Evolutionary conservation across 92 coral and sea anemone genomes (phyloP).

Genomic region (Zoanthus gigantus): DNA sequence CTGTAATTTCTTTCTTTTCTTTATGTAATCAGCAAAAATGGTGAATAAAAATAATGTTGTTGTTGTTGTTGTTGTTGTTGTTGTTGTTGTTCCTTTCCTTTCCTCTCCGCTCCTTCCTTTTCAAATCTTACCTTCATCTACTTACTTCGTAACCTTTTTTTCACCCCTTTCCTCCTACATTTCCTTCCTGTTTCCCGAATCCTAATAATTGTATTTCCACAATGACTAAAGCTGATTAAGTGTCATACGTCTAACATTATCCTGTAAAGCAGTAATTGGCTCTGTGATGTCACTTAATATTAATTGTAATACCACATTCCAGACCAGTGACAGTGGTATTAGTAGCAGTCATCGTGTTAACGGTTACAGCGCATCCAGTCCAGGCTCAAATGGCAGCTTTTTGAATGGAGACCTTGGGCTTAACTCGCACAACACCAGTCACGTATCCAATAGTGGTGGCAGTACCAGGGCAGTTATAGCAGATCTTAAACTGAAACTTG

Average conservation of each 20-base stretch:
- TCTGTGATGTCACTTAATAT: not conserved
- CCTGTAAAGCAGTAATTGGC: not conserved
- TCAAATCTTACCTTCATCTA: too few relatives aligned
- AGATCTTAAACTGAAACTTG: slow-evolving; percentile 88
- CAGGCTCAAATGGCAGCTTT: slow-evolving; percentile 81
- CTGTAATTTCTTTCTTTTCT: too few relatives aligned
- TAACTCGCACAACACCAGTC: slow-evolving; percentile 61
- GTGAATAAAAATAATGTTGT: too few relatives aligned
- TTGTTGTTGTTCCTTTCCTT: too few relatives aligned
- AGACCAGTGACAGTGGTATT: slow-evolving; percentile 92
- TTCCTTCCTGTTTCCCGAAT: too few relatives aligned
- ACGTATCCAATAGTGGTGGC: slow-evolving; percentile 83
- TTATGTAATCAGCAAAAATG: too few relatives aligned
- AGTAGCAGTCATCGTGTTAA: slow-evolving; percentile 82
- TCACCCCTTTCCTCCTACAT: too few relatives aligned
- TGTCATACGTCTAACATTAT: not conserved
- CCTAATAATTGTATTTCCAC: too few relatives aligned
- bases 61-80: too few relatives aligned
- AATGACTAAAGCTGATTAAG: too few relatives aligned
- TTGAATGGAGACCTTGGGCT: slow-evolving; percentile 70
- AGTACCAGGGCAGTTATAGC: slow-evolving; percentile 85
- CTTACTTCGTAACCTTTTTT: too few relatives aligned
- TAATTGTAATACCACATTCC: not conserved
- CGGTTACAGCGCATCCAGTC: slow-evolving; percentile 76
- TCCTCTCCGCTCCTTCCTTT: too few relatives aligned